Evolutionary conservation across 2,113 vertebrate genomes (phyloP), one percentile per base, ranked within the genome.

Genomic region (Tetraodon nigroviridis): DNA sequence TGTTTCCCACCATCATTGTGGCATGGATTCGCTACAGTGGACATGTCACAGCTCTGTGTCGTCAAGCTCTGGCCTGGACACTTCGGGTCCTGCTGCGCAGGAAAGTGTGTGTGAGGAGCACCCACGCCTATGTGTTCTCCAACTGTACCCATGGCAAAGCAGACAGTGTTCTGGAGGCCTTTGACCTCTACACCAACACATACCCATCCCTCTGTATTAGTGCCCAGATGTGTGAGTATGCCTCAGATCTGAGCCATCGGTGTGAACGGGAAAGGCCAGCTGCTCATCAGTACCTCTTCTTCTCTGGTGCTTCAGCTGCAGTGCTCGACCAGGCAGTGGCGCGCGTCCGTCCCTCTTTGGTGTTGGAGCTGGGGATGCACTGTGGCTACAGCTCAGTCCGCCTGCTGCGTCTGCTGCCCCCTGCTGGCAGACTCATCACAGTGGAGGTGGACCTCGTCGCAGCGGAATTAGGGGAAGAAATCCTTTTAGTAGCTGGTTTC

Each of bases 401-500:
- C 37, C 70, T 90, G 49, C 73, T 91, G 60, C 63, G 71, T 17
- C 65, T 88, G 51, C 75, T 91, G 69, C 79, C 86, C 47, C 63
- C 87, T 42, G 61, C 42, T 63, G 81, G 82, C 7, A 64, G 72
- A 24, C 71, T 90, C 70, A 18, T 86, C 53, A 77, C 89, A 1
- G 85, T 90, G 73, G 89, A 90, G 77, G n/a, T 65, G 63, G 86
- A 89, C 60, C 77, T 83, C 0, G 24, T 67, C 41, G 76, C 73
- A 16, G 87, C 89, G 3, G 88, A 69, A 0, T 60, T 81, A 0
- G 84, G 81, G 8, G 89, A 90, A 70, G 88, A 90, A 62, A 66
- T 90, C 78, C 79, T 91, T 1, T 66, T 91, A 32, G 82, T 91
- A 51, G 64, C 87, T 17, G 88, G 90, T 1, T 88, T 89, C 55